These are phyloP conservation scores for Drosophila testacea DNA, from an alignment of 2,888 invertebrate genomes.

Conservation along the genomic window DNA sequence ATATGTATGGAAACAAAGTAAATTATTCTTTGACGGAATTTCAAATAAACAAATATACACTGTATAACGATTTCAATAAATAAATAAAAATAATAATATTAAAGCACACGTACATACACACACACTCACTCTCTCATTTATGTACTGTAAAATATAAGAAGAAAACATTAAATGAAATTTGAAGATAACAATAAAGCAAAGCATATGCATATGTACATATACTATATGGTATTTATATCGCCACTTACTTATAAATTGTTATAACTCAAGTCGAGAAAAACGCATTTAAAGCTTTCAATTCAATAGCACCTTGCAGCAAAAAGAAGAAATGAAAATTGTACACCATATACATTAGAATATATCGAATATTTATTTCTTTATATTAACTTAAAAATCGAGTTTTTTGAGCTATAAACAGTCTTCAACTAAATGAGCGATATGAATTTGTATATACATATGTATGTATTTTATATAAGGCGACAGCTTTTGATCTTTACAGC, in stretches of 20 bases:
- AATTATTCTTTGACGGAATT: slow-evolving; percentile 12
- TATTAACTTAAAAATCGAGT: no score
- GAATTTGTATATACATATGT: slow-evolving; percentile 3
- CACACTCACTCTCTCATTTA: slow-evolving; percentile 3
- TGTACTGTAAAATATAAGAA: slow-evolving; percentile 23
- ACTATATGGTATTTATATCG: no score
- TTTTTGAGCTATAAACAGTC: no score
- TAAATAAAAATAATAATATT: slow-evolving; percentile 29
- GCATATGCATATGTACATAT: slow-evolving; percentile 21
- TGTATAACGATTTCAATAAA: slow-evolving; percentile 59
- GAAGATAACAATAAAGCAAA: slow-evolving; percentile 39
- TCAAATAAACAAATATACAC: slow-evolving; percentile 25
- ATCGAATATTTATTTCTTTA: no score
- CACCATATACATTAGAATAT: no score
- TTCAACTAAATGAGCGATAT: background rate
- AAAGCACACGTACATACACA: slow-evolving; percentile 12
- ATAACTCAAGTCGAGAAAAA: no score
- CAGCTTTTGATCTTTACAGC: slow-evolving; percentile 36
- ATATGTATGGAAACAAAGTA: slow-evolving; percentile 42
- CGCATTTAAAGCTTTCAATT: no score
- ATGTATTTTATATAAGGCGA: slow-evolving; percentile 30
- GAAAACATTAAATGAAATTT: slow-evolving; percentile 26
- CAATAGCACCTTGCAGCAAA: no score
- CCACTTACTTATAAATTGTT: no score
- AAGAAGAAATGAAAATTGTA: no score